Percentiles rank a stretch among this genome's conserved stretches.
These are phyloP conservation scores for Agonopterix alstromeriana DNA, from an alignment of 2,888 invertebrate species.

Conservation along the genomic window DNA sequence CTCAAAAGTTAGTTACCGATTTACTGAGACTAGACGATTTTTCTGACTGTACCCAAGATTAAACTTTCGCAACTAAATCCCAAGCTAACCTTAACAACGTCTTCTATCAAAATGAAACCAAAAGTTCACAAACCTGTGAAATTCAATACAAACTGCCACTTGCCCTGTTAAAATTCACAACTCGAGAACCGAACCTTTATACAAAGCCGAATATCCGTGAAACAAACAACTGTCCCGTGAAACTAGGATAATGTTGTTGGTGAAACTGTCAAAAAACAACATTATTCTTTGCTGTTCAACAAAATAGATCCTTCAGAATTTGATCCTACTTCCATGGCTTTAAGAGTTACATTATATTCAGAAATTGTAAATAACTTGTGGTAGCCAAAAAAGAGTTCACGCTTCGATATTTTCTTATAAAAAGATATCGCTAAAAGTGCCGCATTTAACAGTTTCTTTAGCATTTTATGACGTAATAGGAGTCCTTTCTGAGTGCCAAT, in stretches of 20 bases:
- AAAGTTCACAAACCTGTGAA: slow-evolving; percentile 39
- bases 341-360: no score
- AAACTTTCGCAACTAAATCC: background rate
- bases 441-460: slow-evolving; percentile 43
- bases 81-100: slow-evolving; percentile 8
- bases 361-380: no score
- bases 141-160: slow-evolving; percentile 37
- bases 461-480: slow-evolving; percentile 23
- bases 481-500: slow-evolving; percentile 41
- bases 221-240: slow-evolving; percentile 66
- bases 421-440: slow-evolving; percentile 36
- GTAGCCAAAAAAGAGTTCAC: slow-evolving; percentile 24
- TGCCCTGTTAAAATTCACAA: slow-evolving; percentile 65
- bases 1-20: no score
- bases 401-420: slow-evolving; percentile 44
- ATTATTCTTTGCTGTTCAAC: background rate
- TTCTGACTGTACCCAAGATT: background rate
- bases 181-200: slow-evolving; percentile 36
- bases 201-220: slow-evolving; percentile 40
- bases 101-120: slow-evolving; percentile 32
- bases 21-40: background rate
- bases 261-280: slow-evolving; percentile 29
- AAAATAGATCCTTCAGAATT: background rate
- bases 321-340: no score
- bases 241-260: slow-evolving; percentile 52